Base-by-base conservation (phyloP, 2,888 invertebrate genomes). In the Phortica magna region DNA sequence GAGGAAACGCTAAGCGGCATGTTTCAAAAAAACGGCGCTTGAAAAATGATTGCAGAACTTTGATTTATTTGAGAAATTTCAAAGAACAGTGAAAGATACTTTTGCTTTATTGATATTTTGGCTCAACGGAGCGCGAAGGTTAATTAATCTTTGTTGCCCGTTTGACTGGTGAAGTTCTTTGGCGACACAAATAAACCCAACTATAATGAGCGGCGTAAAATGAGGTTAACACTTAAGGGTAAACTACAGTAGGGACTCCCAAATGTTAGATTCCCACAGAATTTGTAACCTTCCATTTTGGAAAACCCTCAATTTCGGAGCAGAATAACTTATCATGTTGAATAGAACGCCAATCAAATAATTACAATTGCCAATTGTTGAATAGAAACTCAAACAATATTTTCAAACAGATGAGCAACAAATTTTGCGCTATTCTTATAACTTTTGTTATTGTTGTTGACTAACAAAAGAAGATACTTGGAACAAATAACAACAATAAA, bases 1-100 rank as follows among this genome's bases (percentile, higher is more conserved):
- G n/a, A 53, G n/a, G 53, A 53, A 53, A 31, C 31, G 31, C 53
- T 5, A 14, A 14, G 53, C 53, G 53, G 53, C 53, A 14, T n/a
- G 53, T 10, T 5, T 53, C 53, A 53, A 53, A 53, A 31, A 31
- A 31, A 31, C 31, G 31, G 31, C 31, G 31, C 31, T 31, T 31
- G 31, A 31, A 79, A 64, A 79, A 75, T 73, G 9, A 43, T 48
- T 39, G 68, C 68, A 19, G 17, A 68, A 76, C 67, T 74, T 74
- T 78, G 81, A 81, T 81, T 80, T 79, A 81, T 79, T 80, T 76
- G 74, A 76, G 77, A 79, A 79, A 78, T 73, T 82, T n/a, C 17
- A 19, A 12, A 68, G 68, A 43, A 12, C 22, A 72, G 71, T 70
- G 73, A 78, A 82, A 82, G 22, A 67, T 55, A n/a, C 55, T 55